phyloP scores from a whole-genome alignment of 2,113 vertebrate genomes.

The Cochlearius cochlearius region DNA sequence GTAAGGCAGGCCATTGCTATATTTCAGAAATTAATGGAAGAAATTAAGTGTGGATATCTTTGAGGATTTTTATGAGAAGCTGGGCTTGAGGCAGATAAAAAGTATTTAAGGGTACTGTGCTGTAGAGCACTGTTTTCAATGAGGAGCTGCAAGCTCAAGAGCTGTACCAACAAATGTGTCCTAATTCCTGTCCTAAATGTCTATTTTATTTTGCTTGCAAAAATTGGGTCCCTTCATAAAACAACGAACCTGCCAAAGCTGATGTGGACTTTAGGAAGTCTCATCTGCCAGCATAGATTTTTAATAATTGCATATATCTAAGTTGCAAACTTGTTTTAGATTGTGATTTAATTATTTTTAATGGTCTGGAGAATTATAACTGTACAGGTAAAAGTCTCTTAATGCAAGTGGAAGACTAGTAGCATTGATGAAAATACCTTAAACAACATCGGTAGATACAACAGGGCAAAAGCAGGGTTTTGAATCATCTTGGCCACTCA shows the following conservation, averaged over 20 bases:
- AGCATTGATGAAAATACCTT: neutral
- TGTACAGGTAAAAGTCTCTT: neutral
- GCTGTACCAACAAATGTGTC: neutral
- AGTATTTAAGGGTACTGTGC: neutral
- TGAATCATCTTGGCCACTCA: neutral
- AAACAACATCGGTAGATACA: neutral
- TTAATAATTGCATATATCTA: neutral
- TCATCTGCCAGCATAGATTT: neutral
- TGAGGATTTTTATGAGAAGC: neutral
- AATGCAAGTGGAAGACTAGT: neutral
- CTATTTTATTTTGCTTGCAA: neutral
- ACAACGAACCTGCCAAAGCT: neutral
- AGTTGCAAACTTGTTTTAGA: neutral
- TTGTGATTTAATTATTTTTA: neutral
- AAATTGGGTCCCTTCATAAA: neutral
- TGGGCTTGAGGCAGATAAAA: neutral
- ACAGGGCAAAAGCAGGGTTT: neutral
- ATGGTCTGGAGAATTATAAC: neutral
- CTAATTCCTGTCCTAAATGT: neutral
- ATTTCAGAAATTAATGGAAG: neutral
- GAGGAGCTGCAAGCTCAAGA: neutral
- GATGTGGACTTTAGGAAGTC: neutral
- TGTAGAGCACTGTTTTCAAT: rapidly evolving
- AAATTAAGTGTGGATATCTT: neutral
- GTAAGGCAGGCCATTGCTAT: neutral